phyloP scores from a whole-genome alignment of 2,888 invertebrate species.

The Lasioglossum oenotherae region DNA sequence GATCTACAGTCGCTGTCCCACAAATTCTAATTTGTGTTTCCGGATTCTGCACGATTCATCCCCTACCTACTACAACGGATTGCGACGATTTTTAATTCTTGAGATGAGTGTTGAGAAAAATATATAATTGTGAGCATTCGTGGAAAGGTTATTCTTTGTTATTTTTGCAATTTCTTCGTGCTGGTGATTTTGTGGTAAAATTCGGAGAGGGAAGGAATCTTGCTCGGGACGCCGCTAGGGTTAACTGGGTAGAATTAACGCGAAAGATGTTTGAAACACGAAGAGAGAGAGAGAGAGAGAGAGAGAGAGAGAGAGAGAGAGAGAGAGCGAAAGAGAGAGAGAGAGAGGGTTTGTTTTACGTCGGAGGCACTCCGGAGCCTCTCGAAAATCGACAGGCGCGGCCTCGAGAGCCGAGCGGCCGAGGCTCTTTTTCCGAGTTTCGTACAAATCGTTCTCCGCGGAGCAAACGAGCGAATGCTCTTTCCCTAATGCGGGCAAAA shows the following conservation, averaged over 20 bases:
- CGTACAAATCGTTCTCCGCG: slow-evolving; percentile 70
- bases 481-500: slow-evolving; percentile 71
- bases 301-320: not conserved
- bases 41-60: not conserved
- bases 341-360: not conserved
- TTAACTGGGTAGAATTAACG: not conserved
- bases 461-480: slow-evolving; percentile 71
- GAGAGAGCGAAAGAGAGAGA: not conserved
- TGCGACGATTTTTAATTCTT: no score
- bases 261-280: not conserved
- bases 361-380: not conserved
- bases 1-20: not conserved
- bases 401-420: slow-evolving; percentile 14
- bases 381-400: slow-evolving; percentile 37
- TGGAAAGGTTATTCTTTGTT: no score
- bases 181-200: not conserved
- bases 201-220: not conserved
- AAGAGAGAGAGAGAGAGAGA: not conserved
- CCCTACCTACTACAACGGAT: no score
- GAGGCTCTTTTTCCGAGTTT: slow-evolving; percentile 8
- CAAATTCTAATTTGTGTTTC: not conserved
- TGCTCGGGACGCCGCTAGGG: not conserved
- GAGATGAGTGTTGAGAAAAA: not conserved
- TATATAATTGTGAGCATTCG: no score
- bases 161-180: no score